Evolutionary conservation across 2,113 vertebrate species (phyloP), one percentile per base, ranked within the genome.

Genomic region (Taxidea taxus): DNA sequence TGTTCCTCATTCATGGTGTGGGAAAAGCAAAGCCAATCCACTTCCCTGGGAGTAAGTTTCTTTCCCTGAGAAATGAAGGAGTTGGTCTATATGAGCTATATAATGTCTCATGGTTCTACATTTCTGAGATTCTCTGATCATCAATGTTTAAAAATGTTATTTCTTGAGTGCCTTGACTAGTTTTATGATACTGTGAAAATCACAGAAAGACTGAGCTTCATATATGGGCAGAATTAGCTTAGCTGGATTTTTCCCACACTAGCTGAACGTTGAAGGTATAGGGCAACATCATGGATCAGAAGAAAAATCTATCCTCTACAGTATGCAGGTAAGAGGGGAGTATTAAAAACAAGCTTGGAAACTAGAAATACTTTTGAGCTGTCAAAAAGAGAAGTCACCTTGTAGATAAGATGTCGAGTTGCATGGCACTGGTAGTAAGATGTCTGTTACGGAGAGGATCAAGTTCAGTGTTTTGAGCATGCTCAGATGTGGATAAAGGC

Each of bases 1-100:
- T 51, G 3, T 3, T 25, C 34, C 29, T 72, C 12, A 4, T 8
- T 25, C 31, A 3, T 27, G 25, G 37, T 0, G 0, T 1, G 20
- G 54, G 25, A 16, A 7, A 27, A 49, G 47, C 56, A 25, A 37
- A 56, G 18, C 9, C 56, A 6, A 1, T 0, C 27, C 12, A 0
- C 21, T 44, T 87, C 62, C 27, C 37, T 12, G 47, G 39, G 4
- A 58, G 29, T 44, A 12, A 49, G 31, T 56, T 72, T 91, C 58
- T 72, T 51, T 70, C 10, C 12, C 77, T 31, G 72, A 86, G 54
- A 74, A 51, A 49, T 83, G 18, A 66, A 90, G 39, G 51, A 54
- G 13, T 31, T 78, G 9, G 4, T 86, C 42, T 86, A 8, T 5
- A 39, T 18, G 21, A 60, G 18, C 14, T 15, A 10, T 31, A 37